Evolutionary conservation across 2,888 invertebrate genomes (phyloP).

Genomic region (Digitonthophagus gazella): DNA sequence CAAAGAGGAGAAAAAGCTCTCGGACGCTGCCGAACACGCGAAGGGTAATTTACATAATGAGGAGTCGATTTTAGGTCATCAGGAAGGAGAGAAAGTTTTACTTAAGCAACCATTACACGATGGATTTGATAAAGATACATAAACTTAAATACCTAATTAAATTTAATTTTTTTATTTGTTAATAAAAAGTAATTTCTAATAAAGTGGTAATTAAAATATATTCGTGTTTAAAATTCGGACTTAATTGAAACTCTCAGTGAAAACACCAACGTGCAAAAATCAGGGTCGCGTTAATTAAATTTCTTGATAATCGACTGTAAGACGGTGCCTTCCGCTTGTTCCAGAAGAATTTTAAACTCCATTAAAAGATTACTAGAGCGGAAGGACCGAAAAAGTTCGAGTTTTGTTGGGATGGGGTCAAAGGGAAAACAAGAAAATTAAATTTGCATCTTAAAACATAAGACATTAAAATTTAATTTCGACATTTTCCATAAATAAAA

Average conservation of each 20-base stretch:
- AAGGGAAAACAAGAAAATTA: not conserved
- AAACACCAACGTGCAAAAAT: not conserved
- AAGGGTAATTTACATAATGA: constrained; percentile 57
- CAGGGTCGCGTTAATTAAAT: not conserved
- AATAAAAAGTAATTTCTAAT: no score
- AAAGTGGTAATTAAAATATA: no score
- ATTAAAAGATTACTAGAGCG: not conserved
- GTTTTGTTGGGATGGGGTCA: not conserved
- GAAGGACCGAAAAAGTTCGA: not conserved
- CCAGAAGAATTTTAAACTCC: not conserved
- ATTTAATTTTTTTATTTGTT: no score
- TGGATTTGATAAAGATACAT: constrained; percentile 1
- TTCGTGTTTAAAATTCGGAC: not conserved
- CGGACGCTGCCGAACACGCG: constrained; percentile 45
- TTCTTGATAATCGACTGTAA: not conserved
- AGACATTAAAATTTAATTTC: not conserved
- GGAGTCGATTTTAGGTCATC: constrained; percentile 56
- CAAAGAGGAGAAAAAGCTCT: constrained; percentile 49
- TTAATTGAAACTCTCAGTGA: not conserved
- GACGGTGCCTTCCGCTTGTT: not conserved
- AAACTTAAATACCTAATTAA: not conserved
- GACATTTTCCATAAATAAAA: not conserved
- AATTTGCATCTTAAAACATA: not conserved
- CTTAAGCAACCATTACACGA: constrained; percentile 51
- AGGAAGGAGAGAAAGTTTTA: constrained; percentile 55